phyloP scores from a whole-genome alignment of 2,797 vertebrate species.

The Phyllotis vaccarum region DNA sequence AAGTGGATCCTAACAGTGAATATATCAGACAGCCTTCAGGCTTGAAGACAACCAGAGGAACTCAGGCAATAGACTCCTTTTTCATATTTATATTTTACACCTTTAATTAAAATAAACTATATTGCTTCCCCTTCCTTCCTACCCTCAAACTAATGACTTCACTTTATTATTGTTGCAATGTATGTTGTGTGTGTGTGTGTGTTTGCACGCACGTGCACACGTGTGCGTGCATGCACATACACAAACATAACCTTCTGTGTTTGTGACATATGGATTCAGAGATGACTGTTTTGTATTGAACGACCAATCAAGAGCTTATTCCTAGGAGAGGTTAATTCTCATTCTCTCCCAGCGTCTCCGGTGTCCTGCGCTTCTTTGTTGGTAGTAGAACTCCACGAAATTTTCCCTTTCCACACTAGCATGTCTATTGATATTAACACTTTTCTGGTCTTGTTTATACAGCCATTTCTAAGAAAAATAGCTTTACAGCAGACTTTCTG shows the following conservation, averaged over 20 bases:
- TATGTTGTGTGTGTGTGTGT: not conserved
- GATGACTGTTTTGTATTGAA: not conserved
- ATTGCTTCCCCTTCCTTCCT: not conserved
- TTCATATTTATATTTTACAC: not conserved
- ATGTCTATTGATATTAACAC: not conserved
- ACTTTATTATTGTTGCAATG: not conserved
- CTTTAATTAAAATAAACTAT: not conserved
- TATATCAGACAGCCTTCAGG: not conserved
- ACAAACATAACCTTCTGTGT: not conserved
- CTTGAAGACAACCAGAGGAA: slow-evolving; percentile 9
- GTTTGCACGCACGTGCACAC: no score
- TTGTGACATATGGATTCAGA: not conserved
- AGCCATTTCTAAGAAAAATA: not conserved
- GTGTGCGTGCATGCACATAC: no score
- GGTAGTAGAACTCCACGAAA: not conserved
- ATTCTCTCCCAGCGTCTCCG: not conserved
- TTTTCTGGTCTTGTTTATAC: not conserved
- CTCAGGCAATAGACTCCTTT: not conserved
- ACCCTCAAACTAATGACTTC: not conserved
- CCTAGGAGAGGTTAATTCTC: not conserved
- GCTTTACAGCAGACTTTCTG: no score
- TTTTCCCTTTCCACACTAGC: not conserved
- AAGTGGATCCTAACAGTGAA: no score
- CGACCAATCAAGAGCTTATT: not conserved
- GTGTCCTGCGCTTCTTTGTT: not conserved